These are phyloP conservation scores for Seriola aureovittata DNA, from an alignment of 2,113 vertebrate genomes.

Conservation along the genomic window DNA sequence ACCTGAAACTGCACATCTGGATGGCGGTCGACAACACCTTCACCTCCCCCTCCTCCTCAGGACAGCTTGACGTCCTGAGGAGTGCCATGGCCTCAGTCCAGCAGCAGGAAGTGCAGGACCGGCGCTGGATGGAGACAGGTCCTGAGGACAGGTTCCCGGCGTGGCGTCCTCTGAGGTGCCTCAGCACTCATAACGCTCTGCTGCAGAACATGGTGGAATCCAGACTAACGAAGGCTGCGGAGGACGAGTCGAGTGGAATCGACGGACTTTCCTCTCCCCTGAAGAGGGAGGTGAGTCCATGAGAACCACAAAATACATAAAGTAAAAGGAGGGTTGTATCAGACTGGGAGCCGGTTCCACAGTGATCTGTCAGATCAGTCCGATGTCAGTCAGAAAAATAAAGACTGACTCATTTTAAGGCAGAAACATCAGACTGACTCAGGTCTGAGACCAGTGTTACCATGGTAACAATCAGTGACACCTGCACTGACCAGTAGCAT, in stretches of 20 bases:
- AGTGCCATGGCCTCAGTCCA: conserved; percentile 84
- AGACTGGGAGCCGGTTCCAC: no score
- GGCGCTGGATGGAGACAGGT: conserved; percentile 53
- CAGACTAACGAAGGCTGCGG: conserved; percentile 76
- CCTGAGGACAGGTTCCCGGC: conserved; percentile 18
- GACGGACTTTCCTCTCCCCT: conserved; percentile 73
- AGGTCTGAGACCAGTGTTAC: no score
- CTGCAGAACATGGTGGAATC: conserved; percentile 79
- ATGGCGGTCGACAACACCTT: conserved; percentile 82
- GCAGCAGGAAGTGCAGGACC: conserved; percentile 89
- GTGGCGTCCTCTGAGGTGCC: conserved; percentile 86
- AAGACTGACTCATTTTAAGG: no score
- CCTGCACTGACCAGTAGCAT: no score
- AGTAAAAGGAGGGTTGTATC: no score
- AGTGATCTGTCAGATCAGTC: no score
- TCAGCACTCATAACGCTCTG: conserved; percentile 80
- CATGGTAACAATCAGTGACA: no score
- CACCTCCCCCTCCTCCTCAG: not conserved
- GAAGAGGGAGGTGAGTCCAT: conserved; percentile 79
- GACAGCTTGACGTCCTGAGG: conserved; percentile 76
- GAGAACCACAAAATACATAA: no score
- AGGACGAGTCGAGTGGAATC: not conserved
- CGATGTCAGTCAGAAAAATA: no score
- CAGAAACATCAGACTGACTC: no score
- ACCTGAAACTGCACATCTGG: conserved; percentile 82